These are phyloP conservation scores for Adelges cooleyi DNA, from an alignment of 1,140 invertebrate genomes.

Conservation along the genomic window DNA sequence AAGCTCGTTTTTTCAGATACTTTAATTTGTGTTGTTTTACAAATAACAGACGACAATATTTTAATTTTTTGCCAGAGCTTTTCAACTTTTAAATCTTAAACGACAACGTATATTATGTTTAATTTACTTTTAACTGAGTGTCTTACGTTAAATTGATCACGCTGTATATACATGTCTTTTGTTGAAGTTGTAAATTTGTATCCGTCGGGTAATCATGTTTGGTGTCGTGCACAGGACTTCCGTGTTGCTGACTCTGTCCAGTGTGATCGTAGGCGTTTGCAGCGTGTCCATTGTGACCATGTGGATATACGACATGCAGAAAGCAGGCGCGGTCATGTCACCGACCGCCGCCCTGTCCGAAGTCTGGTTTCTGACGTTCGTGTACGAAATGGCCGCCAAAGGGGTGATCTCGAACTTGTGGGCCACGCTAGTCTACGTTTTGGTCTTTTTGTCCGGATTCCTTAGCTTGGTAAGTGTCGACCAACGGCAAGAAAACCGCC, in stretches of 20 bases:
- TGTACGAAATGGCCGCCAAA: slow-evolving; percentile 39
- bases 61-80: no score
- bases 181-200: no score
- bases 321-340: not conserved
- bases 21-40: no score
- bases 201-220: not conserved
- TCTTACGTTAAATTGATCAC: no score
- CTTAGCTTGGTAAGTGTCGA: slow-evolving; percentile 41
- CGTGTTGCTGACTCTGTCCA: slow-evolving; percentile 39
- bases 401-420: slow-evolving; percentile 36
- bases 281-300: slow-evolving; percentile 39
- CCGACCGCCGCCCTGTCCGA: slow-evolving; percentile 35
- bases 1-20: no score
- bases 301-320: slow-evolving; percentile 36
- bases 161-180: no score
- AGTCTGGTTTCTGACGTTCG: slow-evolving; percentile 39
- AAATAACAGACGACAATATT: no score
- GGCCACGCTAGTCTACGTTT: slow-evolving; percentile 39
- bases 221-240: slow-evolving; percentile 36
- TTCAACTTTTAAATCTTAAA: no score
- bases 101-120: no score
- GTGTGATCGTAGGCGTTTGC: slow-evolving; percentile 39
- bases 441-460: slow-evolving; percentile 41
- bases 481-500: not conserved
- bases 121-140: no score